A percentile compares a stretch with the other conserved stretches of the same genome.
Conservation (phyloP, 2,113 vertebrate species). For the Tenrec ecaudatus region DNA sequence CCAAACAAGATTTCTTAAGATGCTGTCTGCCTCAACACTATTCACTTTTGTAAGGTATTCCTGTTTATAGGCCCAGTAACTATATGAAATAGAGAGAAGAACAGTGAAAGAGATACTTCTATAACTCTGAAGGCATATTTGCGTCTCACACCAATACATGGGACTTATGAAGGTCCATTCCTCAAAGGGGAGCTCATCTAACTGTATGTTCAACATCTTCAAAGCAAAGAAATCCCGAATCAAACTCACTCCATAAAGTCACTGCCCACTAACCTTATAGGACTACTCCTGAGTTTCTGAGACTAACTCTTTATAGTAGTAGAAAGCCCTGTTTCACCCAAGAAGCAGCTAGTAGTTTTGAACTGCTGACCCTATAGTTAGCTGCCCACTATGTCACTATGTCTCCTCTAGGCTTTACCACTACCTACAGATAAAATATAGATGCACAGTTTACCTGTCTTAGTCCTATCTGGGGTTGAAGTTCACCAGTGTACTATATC, state of each 20-base stretch:
- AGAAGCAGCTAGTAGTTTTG: too few species aligned
- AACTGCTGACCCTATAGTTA: too few species aligned
- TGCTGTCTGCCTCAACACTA: not conserved
- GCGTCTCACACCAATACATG: not conserved
- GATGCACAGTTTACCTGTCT: not conserved
- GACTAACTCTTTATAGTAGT: too few species aligned
- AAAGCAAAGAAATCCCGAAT: not conserved
- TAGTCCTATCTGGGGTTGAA: conserved; percentile 24
- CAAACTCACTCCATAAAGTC: too few species aligned
- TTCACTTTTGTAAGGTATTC: not conserved
- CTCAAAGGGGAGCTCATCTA: not conserved
- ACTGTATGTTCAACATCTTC: not conserved
- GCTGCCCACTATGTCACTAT: too few species aligned
- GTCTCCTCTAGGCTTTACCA: not conserved
- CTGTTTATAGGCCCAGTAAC: conserved; percentile 14
- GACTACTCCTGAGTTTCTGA: too few species aligned
- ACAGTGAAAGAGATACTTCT: not conserved
- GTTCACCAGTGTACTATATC: not conserved
- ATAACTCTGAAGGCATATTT: not conserved
- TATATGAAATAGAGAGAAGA: not conserved
- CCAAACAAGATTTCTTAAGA: conserved; percentile 19
- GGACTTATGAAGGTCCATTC: not conserved
- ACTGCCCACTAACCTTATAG: not conserved
- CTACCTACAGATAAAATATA: not conserved
- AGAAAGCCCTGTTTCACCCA: too few species aligned